Conservation (phyloP, 2,888 invertebrate species). For the Nesidiocoris tenuis region DNA sequence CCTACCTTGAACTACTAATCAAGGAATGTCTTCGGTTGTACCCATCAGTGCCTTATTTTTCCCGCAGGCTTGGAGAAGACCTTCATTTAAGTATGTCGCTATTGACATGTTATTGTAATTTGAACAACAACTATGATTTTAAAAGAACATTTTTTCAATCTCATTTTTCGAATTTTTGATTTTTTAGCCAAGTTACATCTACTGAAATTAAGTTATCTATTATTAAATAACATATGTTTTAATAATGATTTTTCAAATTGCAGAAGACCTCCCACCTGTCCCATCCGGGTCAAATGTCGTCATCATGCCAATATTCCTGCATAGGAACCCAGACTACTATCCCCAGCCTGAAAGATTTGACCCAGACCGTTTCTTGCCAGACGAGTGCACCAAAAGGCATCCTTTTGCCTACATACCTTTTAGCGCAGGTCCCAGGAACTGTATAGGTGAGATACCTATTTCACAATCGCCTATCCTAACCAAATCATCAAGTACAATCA, state of each 20-base stretch:
- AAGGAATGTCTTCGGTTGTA: conserved; percentile 51
- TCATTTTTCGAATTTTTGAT: too few species aligned
- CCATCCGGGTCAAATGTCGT: conserved; percentile 50
- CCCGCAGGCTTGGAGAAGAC: conserved; percentile 49
- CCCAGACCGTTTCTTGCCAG: conserved; percentile 56
- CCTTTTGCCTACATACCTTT: conserved; percentile 56
- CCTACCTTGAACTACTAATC: conserved; percentile 50
- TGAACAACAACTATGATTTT: too few species aligned
- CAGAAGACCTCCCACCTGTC: conserved; percentile 45
- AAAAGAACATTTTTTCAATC: too few species aligned
- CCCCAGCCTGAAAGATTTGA: conserved; percentile 57
- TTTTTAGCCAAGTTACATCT: too few species aligned
- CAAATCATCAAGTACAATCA: too few species aligned
- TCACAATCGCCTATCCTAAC: too few species aligned
- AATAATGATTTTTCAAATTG: too few species aligned
- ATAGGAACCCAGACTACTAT: conserved; percentile 54
- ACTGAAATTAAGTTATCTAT: too few species aligned
- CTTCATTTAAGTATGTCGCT: conserved; percentile 25
- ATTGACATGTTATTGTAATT: too few species aligned
- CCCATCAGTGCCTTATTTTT: conserved; percentile 51
- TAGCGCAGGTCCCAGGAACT: conserved; percentile 57
- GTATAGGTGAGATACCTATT: conserved; percentile 53
- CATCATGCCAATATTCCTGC: conserved; percentile 52
- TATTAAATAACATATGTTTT: too few species aligned
- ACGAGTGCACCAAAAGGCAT: conserved; percentile 55